Conservation (phyloP, 2,113 vertebrate species). For the human region DNA sequence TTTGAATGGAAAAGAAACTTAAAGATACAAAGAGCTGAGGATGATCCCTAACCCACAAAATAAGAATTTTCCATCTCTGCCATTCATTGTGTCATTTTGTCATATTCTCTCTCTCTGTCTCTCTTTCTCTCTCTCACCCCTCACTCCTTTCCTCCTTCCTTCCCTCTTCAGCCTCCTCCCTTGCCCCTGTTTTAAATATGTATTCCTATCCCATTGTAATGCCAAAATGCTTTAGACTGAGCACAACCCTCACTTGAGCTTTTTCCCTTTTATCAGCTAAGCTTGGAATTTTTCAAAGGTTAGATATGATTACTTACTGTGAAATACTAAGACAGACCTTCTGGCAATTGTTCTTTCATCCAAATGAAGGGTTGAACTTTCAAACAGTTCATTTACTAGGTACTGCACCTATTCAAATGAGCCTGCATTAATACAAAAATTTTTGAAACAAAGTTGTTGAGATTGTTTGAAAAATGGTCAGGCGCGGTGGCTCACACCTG, state of each 20-base stretch:
- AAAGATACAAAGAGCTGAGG: background rate
- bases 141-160: too few relatives aligned
- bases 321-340: background rate
- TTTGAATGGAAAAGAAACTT: slow-evolving; percentile 21
- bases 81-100: background rate
- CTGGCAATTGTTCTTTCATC: background rate
- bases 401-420: background rate
- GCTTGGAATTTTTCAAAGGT: background rate
- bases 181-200: background rate
- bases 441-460: slow-evolving; percentile 25
- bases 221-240: background rate
- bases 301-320: slow-evolving; percentile 24
- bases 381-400: background rate
- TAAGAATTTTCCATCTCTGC: slow-evolving; percentile 17
- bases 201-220: background rate
- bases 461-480: background rate
- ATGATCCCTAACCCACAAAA: background rate
- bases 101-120: background rate
- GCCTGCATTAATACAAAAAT: background rate
- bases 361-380: background rate
- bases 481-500: too few relatives aligned
- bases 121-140: background rate
- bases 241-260: background rate
- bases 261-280: background rate
- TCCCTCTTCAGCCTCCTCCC: background rate